phyloP scores from a whole-genome alignment of 2,888 invertebrate species.

The Nowickia ferox region DNA sequence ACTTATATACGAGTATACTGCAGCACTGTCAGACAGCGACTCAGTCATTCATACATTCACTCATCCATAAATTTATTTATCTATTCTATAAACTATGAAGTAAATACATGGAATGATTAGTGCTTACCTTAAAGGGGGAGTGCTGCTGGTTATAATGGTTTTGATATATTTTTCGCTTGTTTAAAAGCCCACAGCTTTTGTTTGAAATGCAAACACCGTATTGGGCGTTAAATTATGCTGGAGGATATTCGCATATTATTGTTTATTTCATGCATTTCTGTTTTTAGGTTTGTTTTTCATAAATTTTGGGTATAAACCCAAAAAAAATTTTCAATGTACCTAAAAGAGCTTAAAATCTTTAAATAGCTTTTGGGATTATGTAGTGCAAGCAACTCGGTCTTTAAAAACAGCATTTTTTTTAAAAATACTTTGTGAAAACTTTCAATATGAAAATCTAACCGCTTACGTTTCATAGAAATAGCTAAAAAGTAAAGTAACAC shows the following conservation, averaged over 20 bases:
- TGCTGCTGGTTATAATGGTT: slow-evolving; percentile 53
- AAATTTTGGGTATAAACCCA: background rate
- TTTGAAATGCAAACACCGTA: slow-evolving; percentile 23
- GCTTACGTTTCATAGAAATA: too few species aligned
- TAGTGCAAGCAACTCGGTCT: too few species aligned
- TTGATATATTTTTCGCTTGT: slow-evolving; percentile 12
- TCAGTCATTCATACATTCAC: background rate
- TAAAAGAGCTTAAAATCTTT: background rate
- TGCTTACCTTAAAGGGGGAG: slow-evolving; percentile 42
- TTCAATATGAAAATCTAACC: too few species aligned
- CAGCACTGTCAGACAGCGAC: background rate
- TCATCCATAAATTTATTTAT: slow-evolving; percentile 20
- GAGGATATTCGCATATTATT: background rate
- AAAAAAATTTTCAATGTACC: background rate
- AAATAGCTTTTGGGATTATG: too few species aligned
- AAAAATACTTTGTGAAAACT: too few species aligned
- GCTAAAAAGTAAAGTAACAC: too few species aligned
- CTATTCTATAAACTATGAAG: slow-evolving; percentile 35
- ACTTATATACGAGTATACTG: background rate
- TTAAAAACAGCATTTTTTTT: too few species aligned
- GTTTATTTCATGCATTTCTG: background rate
- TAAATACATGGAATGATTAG: slow-evolving; percentile 49
- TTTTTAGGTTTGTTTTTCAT: background rate
- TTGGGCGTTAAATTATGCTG: slow-evolving; percentile 32
- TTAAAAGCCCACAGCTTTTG: slow-evolving; percentile 43